A percentile compares a stretch with the other conserved stretches of the same genome.
Evolutionary conservation across 2,888 invertebrate genomes (phyloP).

Genomic region (Gandaritis pyraliata): DNA sequence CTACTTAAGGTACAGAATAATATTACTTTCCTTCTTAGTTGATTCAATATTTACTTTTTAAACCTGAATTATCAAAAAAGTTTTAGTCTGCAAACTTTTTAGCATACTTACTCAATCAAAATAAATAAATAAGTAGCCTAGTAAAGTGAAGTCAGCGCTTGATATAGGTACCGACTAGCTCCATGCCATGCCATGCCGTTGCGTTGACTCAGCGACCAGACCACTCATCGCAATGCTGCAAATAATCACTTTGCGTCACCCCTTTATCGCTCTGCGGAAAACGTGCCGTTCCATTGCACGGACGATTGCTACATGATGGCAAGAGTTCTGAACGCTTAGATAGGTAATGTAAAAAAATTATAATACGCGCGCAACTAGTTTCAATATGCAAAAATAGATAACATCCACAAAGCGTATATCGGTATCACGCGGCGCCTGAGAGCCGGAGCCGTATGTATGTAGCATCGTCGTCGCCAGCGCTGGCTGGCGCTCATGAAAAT

Average conservation of each 20-base stretch:
- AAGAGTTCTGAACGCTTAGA: conserved; percentile 42
- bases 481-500: conserved; percentile 82
- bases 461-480: conserved; percentile 79
- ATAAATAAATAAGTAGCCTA: conserved; percentile 11
- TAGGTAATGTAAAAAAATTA: conserved; percentile 53
- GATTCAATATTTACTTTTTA: too few species aligned
- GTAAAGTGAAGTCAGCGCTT: conserved; percentile 36
- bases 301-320: conserved; percentile 55
- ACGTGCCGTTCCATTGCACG: conserved; percentile 71
- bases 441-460: conserved; percentile 49
- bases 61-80: not conserved
- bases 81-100: not conserved
- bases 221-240: conserved; percentile 81
- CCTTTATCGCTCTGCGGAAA: conserved; percentile 76
- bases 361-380: conserved; percentile 58
- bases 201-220: conserved; percentile 75
- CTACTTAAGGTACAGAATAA: too few species aligned
- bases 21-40: too few species aligned
- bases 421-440: conserved; percentile 63
- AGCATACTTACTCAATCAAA: conserved; percentile 5
- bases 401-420: conserved; percentile 64
- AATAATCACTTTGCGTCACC: conserved; percentile 83
- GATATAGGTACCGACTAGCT: conserved; percentile 45
- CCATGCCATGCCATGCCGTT: conserved; percentile 46
- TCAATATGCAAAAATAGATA: conserved; percentile 72